These are phyloP conservation scores for Leptinotarsa undecemlineata DNA, from an alignment of 1,140 invertebrate species.

Conservation along the genomic window DNA sequence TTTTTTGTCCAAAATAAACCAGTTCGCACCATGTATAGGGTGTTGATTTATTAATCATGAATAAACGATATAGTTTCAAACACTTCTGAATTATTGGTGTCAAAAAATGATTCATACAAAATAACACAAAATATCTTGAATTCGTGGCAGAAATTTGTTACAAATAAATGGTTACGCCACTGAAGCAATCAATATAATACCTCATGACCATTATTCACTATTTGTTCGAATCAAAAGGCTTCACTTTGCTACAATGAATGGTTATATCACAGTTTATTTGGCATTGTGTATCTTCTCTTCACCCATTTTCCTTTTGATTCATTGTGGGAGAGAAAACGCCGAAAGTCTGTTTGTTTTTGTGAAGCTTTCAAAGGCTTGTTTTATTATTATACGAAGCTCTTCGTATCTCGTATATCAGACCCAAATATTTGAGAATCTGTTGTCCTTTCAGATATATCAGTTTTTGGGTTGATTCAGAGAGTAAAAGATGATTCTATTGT, in stretches of 20 bases:
- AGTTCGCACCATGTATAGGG: too few relatives aligned
- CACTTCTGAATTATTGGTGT: too few relatives aligned
- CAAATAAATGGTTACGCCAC: not conserved
- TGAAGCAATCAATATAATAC: slow-evolving; percentile 10
- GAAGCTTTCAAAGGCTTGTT: slow-evolving; percentile 16
- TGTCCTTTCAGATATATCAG: too few relatives aligned
- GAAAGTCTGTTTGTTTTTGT: slow-evolving; percentile 5
- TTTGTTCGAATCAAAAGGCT: slow-evolving; percentile 13
- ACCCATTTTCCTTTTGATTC: slow-evolving; percentile 11
- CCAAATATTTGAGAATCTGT: too few relatives aligned
- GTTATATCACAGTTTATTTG: slow-evolving; percentile 13
- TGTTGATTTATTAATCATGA: too few relatives aligned
- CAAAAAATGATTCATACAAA: too few relatives aligned
- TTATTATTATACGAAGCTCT: not conserved
- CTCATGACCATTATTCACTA: slow-evolving; percentile 9
- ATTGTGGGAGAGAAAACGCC: slow-evolving; percentile 14
- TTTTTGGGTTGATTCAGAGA: too few relatives aligned
- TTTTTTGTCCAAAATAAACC: too few relatives aligned
- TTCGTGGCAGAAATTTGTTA: too few relatives aligned
- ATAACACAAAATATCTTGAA: too few relatives aligned
- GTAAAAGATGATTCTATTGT: too few relatives aligned
- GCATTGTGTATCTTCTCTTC: slow-evolving; percentile 12
- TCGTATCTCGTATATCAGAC: not conserved
- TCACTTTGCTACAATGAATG: slow-evolving; percentile 15
- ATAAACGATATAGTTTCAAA: too few relatives aligned